phyloP scores from a whole-genome alignment of 2,888 invertebrate genomes.

The Pandemis cinnamomeana region DNA sequence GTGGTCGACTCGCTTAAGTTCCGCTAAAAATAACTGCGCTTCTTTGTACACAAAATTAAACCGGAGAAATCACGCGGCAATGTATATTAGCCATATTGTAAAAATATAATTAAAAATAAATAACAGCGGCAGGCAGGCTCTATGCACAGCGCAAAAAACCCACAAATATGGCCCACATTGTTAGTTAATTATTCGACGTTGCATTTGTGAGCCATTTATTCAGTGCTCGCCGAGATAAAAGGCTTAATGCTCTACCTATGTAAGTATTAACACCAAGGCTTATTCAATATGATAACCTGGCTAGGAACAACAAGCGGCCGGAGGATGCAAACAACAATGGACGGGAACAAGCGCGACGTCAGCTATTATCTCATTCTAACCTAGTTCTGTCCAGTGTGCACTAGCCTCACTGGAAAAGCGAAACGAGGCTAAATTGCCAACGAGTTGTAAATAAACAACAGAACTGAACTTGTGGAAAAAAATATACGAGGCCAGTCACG shows the following conservation, averaged over 20 bases:
- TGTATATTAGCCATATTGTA: not conserved
- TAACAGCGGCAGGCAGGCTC: not conserved
- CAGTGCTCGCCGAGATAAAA: conserved; percentile 33
- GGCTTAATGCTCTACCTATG: conserved; percentile 40
- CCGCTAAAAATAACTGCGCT: conserved; percentile 18
- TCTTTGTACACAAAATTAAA: conserved; percentile 14
- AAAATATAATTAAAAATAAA: not conserved
- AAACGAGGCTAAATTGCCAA: conserved; percentile 62
- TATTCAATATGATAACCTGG: conserved; percentile 42
- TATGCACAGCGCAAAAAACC: not conserved
- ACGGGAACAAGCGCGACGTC: conserved; percentile 64
- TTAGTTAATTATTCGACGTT: conserved; percentile 24
- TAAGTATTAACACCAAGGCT: conserved; percentile 40
- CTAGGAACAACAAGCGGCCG: conserved; percentile 48
- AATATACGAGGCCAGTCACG: conserved; percentile 48
- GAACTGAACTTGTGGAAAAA: conserved; percentile 51
- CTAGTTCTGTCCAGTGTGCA: conserved; percentile 58
- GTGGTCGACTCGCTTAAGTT: conserved; percentile 55
- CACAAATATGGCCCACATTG: conserved; percentile 14
- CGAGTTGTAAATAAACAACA: conserved; percentile 60
- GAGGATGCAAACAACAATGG: conserved; percentile 66
- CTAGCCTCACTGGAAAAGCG: conserved; percentile 53
- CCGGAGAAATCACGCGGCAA: not conserved
- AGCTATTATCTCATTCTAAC: conserved; percentile 70
- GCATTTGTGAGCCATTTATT: conserved; percentile 29